Percentiles rank a stretch among this genome's conserved stretches.
Evolutionary conservation across 2,113 vertebrate genomes (phyloP).

Genomic region (Struthio camelus): DNA sequence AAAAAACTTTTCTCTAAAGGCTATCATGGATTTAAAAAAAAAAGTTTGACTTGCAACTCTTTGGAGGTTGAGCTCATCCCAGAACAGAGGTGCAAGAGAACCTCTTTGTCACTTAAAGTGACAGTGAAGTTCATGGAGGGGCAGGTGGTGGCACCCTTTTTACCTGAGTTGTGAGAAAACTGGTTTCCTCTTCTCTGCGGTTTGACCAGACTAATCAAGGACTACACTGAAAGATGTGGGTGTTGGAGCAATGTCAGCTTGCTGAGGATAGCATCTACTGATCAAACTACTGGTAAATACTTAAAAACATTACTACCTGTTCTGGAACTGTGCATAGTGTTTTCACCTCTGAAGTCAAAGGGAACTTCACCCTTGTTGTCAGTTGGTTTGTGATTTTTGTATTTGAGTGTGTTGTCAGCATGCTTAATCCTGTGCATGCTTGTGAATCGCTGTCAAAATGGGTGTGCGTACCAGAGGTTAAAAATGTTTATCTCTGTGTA

Average conservation of each 20-base stretch:
- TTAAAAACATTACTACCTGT: neutral
- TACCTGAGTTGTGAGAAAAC: neutral
- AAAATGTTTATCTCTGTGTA: neutral
- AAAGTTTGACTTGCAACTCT: neutral
- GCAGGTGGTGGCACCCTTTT: neutral
- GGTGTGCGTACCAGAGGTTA: neutral
- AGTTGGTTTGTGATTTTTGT: neutral
- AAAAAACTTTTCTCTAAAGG: neutral
- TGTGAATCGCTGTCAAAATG: neutral
- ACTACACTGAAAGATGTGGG: slow-evolving; percentile 3
- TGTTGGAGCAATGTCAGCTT: slow-evolving; percentile 51
- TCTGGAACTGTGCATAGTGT: no score
- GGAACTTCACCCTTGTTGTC: neutral
- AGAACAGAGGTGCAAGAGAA: neutral
- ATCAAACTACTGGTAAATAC: slow-evolving; percentile 21
- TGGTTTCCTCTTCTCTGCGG: neutral
- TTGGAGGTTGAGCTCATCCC: neutral
- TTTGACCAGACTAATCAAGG: neutral
- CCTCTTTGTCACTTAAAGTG: neutral
- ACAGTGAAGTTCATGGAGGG: neutral
- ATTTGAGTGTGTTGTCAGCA: neutral
- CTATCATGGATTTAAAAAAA: neutral
- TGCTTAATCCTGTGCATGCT: fast-evolving
- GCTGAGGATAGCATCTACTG: slow-evolving; percentile 33
- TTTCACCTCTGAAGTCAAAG: neutral